Conservation (phyloP, 2,797 vertebrate genomes). For the Triplophysa yarkandensis region DNA sequence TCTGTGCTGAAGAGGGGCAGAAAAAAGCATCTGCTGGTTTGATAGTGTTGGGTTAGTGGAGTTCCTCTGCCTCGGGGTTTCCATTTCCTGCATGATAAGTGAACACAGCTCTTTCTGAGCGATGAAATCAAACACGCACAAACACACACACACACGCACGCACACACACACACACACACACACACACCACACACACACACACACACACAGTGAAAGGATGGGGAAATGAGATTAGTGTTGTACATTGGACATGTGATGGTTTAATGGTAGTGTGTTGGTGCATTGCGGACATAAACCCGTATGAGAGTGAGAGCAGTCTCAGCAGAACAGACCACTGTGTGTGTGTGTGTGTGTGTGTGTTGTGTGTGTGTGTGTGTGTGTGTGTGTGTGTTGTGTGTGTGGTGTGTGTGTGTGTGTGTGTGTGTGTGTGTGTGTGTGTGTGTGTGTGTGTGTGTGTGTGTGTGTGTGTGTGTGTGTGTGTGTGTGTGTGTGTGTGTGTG, state of each 20-base stretch:
- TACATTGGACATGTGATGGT: too few relatives aligned
- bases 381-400: too few relatives aligned
- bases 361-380: too few relatives aligned
- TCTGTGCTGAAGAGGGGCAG: not conserved
- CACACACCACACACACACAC: too few relatives aligned
- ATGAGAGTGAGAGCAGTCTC: too few relatives aligned
- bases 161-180: conserved; percentile 27
- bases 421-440: not conserved
- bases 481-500: not conserved
- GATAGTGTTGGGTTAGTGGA: conserved; percentile 1
- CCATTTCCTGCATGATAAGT: conserved; percentile 6
- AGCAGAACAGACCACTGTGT: too few relatives aligned
- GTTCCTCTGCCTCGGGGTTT: conserved; percentile 26
- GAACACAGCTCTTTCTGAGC: not conserved
- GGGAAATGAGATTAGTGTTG: not conserved
- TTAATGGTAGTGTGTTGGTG: too few relatives aligned
- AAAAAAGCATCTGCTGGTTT: conserved; percentile 13
- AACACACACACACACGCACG: conserved; percentile 13
- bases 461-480: too few relatives aligned
- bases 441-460: not conserved
- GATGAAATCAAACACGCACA: conserved; percentile 24
- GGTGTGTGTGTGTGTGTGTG: too few relatives aligned
- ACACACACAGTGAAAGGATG: too few relatives aligned
- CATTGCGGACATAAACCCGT: too few relatives aligned
- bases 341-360: too few relatives aligned